phyloP scores from a whole-genome alignment of 2,797 vertebrate genomes.

The Semaprochilodus insignis region DNA sequence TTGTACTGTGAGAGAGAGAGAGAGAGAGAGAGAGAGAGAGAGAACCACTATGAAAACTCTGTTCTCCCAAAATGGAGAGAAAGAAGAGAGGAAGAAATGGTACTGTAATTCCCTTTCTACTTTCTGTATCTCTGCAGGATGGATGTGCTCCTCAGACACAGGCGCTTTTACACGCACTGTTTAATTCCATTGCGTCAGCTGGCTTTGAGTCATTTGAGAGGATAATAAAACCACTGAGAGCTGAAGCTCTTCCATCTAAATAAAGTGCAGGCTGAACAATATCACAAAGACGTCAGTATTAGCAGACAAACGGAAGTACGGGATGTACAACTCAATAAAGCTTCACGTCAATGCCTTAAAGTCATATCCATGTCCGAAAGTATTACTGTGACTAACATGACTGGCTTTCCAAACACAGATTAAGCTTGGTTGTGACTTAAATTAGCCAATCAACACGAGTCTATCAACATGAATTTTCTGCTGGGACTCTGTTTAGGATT shows the following conservation, averaged over 20 bases:
- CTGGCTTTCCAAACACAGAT: neutral
- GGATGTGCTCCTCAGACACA: neutral
- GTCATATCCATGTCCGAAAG: neutral
- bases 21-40: neutral
- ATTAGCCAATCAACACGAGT: neutral
- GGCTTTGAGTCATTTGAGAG: constrained; percentile 22
- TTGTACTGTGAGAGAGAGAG: neutral
- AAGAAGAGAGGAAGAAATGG: neutral
- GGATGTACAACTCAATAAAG: constrained; percentile 8
- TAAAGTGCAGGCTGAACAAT: constrained; percentile 6
- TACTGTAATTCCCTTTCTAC: neutral
- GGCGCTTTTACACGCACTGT: neutral
- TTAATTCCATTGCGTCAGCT: constrained; percentile 16
- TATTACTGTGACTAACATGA: neutral
- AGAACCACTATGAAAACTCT: neutral
- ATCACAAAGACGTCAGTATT: neutral
- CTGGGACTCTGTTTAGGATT: neutral
- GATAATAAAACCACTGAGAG: constrained; percentile 9
- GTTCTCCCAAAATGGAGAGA: neutral
- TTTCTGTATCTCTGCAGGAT: neutral
- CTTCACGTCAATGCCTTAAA: neutral
- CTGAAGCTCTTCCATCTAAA: neutral
- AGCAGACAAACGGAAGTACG: neutral
- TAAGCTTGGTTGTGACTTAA: neutral
- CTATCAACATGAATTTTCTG: neutral